Evolutionary conservation across 1,140 invertebrate species (phyloP), one percentile per base, ranked within the genome.

Genomic region (Drosophila micromelanica): DNA sequence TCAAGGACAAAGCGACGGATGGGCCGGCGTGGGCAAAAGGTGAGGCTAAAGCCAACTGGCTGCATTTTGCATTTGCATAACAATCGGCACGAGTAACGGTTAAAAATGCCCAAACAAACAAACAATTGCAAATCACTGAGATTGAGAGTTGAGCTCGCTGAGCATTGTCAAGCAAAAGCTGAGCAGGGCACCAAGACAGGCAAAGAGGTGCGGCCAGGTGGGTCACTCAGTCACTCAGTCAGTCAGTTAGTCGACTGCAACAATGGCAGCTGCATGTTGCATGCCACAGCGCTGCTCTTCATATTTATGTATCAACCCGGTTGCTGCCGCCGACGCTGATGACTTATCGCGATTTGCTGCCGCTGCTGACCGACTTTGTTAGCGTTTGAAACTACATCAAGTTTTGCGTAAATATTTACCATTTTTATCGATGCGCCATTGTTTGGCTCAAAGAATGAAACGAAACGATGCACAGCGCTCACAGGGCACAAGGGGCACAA

Each of bases 331-430:
- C 12, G 59, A n/a, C n/a, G n/a, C n/a, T n/a, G n/a, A n/a, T n/a
- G 23, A 52, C 55, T 77, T 75, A 76, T 80, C 67, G 65, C 48
- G 64, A 80, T 79, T 75, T 62, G 27, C 46, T 62, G 68, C 55
- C 59, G 62, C 48, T 27, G 45, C 32, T 52, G 20, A n/a, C 32
- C 11, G 57, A 40, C 17, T 51, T 27, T 49, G 35, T 17, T 42
- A 45, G 32, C 17, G 55, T 13, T 45, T 37, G 51, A 12, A 15
- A 35, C 15, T 37, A 17, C 30, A 17, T 37, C 42, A 13, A 60
- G 17, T 38, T 76, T 80, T 76, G 68, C 73, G 68, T 80, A 80
- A 80, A 73, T 76, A 80, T 80, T 73, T 81, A 49, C 60, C 55
- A 81, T 65, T 73, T 81, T 68, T 73, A 68, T 76, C 55, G 63